phyloP scores from a whole-genome alignment of 1,140 invertebrate genomes.

The Geopemphigus sp. region DNA sequence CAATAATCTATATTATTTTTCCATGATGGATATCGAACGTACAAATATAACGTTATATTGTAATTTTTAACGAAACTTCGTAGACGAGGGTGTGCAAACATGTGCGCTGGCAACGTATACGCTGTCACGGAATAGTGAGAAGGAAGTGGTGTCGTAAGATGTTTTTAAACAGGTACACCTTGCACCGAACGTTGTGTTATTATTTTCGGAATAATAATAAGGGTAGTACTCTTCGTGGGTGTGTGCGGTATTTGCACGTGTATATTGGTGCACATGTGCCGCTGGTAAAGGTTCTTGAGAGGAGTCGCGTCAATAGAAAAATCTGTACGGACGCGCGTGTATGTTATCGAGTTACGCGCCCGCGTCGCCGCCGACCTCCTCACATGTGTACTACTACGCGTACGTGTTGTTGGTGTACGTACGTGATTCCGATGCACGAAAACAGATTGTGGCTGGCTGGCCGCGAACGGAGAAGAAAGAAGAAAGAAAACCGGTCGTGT shows the following conservation, averaged over 20 bases:
- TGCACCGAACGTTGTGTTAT: background rate
- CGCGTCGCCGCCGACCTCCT: too few species aligned
- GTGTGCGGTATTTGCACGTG: background rate
- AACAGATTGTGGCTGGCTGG: conserved; percentile 17
- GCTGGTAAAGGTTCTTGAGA: background rate
- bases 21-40: too few species aligned
- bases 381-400: background rate
- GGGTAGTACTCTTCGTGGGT: background rate
- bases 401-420: too few species aligned
- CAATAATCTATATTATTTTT: too few species aligned
- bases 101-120: background rate
- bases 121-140: background rate
- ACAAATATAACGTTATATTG: too few species aligned
- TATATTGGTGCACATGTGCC: conserved; percentile 3
- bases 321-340: too few species aligned
- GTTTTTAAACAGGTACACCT: conserved; percentile 32
- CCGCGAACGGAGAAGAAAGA: background rate
- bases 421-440: conserved; percentile 40
- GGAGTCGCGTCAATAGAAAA: background rate
- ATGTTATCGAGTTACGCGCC: background rate
- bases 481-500: conserved; percentile 37
- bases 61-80: background rate
- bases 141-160: conserved; percentile 8
- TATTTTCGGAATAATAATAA: background rate
- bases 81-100: background rate